Evolutionary conservation across 2,888 invertebrate genomes (phyloP).

Genomic region (Rhynchonema sp.): DNA sequence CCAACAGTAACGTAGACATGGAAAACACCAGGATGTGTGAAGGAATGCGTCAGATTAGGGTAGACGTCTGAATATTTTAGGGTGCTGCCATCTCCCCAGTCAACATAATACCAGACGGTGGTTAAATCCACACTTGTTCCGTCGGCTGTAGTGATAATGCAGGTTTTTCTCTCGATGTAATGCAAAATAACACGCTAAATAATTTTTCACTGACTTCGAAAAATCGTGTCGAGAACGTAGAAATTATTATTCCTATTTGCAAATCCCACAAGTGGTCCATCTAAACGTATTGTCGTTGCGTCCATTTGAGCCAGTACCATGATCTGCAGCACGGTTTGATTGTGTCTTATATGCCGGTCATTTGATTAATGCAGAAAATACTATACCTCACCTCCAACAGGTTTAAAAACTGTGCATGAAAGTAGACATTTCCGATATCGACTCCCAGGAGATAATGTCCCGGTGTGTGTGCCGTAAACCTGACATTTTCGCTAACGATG

Average conservation of each 20-base stretch:
- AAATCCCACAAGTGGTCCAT: background rate
- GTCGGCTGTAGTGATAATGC: background rate
- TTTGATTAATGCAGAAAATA: background rate
- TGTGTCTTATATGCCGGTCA: background rate
- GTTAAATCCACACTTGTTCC: background rate
- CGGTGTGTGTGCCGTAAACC: background rate
- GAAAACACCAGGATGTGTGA: background rate
- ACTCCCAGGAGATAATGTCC: background rate
- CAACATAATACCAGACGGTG: background rate
- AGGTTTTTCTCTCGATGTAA: background rate
- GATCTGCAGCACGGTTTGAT: background rate
- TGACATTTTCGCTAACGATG: background rate
- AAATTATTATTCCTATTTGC: background rate
- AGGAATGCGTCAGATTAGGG: background rate
- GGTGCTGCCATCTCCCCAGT: background rate
- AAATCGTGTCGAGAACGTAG: background rate
- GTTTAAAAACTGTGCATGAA: background rate
- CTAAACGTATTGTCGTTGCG: background rate
- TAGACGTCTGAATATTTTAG: background rate
- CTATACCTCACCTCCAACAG: background rate
- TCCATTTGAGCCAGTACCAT: background rate
- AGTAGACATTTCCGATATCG: background rate
- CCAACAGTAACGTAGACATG: background rate
- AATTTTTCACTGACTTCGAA: background rate
- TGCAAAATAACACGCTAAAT: no score